Evolutionary conservation across 2,113 vertebrate genomes (phyloP).

Genomic region (Daubentonia madagascariensis): DNA sequence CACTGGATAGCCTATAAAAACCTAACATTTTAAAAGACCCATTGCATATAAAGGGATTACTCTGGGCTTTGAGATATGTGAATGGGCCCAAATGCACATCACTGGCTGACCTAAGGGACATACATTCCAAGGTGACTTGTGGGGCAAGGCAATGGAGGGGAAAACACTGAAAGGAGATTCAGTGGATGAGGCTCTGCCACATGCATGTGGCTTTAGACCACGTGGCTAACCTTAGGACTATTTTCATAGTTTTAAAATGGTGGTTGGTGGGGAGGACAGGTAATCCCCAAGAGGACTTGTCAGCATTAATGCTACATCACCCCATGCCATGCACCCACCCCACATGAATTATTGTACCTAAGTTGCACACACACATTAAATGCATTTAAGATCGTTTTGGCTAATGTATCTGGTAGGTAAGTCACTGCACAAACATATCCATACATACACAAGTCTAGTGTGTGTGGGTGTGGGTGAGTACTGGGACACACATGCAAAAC

Average conservation of each 20-base stretch:
- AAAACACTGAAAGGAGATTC: not conserved
- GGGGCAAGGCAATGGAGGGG: too few relatives aligned
- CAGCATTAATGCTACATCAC: not conserved
- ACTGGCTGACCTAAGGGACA: not conserved
- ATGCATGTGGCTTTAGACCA: not conserved
- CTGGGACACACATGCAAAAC: not conserved
- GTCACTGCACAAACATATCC: not conserved
- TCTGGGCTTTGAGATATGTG: not conserved
- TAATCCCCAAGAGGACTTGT: not conserved
- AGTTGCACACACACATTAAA: not conserved
- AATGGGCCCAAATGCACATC: not conserved
- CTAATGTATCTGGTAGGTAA: not conserved
- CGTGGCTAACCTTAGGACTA: not conserved
- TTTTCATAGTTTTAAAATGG: not conserved
- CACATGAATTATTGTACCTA: not conserved
- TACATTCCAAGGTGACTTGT: too few relatives aligned
- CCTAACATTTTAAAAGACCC: not conserved
- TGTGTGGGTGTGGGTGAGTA: not conserved
- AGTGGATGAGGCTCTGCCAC: not conserved
- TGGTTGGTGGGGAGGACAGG: not conserved
- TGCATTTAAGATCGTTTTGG: not conserved
- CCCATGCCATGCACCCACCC: too few relatives aligned
- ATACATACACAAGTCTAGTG: not conserved
- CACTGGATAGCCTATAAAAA: not conserved
- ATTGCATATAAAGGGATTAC: not conserved